Conservation (phyloP, 2,888 invertebrate species). For the Oithona nana region DNA sequence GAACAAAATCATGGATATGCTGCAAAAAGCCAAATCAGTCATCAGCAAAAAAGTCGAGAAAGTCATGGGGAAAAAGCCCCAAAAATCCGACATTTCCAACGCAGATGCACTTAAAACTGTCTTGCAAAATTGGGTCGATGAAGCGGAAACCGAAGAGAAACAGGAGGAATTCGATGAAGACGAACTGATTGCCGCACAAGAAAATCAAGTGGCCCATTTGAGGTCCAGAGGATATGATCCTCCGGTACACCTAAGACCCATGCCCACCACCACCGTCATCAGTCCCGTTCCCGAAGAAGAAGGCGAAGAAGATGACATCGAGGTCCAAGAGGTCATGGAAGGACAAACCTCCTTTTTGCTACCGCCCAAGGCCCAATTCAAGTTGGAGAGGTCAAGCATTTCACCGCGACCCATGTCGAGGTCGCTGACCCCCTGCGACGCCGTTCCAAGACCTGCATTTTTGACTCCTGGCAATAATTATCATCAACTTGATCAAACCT, state of each 20-base stretch:
- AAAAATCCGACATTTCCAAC: background rate
- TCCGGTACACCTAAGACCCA: background rate
- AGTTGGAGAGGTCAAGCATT: background rate
- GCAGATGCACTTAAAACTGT: slow-evolving; percentile 3
- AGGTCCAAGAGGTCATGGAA: background rate
- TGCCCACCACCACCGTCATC: background rate
- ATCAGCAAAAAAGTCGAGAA: slow-evolving; percentile 6
- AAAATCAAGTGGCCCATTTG: background rate
- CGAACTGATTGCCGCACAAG: background rate
- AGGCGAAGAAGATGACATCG: background rate
- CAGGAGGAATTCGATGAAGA: background rate
- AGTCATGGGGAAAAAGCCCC: slow-evolving; percentile 4
- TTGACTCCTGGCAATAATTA: background rate
- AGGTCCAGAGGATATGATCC: background rate
- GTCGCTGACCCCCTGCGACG: background rate
- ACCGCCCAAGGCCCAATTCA: background rate
- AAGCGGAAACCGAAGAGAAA: background rate
- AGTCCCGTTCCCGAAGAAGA: background rate
- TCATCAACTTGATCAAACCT: no score
- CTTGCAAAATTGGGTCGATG: slow-evolving; percentile 2
- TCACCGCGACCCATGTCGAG: background rate
- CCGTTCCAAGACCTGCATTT: background rate
- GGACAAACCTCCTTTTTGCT: background rate
- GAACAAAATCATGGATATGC: slow-evolving; percentile 12
- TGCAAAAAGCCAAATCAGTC: slow-evolving; percentile 2